Percentiles rank a stretch among this genome's conserved stretches.
These are phyloP conservation scores for Sinonovacula constricta DNA, from an alignment of 1,140 invertebrate genomes.

Conservation along the genomic window DNA sequence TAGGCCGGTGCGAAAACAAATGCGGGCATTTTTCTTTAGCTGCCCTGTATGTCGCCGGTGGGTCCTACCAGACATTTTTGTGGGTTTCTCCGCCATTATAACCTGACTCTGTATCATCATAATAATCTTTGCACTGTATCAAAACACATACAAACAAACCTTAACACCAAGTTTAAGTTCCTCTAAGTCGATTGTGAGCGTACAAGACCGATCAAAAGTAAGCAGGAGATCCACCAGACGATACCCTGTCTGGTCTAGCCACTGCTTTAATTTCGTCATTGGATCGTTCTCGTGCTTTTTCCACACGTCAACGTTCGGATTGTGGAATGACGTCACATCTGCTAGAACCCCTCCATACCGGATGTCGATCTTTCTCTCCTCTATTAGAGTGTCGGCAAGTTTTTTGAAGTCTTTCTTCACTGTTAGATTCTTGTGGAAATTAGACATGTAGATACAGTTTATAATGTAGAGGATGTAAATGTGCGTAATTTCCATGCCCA, in stretches of 20 bases:
- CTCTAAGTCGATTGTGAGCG: slow-evolving; percentile 65
- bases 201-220: slow-evolving; percentile 72
- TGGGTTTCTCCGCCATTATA: too few species aligned
- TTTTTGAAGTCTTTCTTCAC: slow-evolving; percentile 71
- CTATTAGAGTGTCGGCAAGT: slow-evolving; percentile 81
- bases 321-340: slow-evolving; percentile 50
- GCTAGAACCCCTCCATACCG: slow-evolving; percentile 63
- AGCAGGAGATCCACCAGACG: slow-evolving; percentile 74
- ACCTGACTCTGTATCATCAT: too few species aligned
- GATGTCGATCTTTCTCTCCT: slow-evolving; percentile 79
- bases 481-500: too few species aligned
- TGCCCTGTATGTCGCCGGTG: too few species aligned
- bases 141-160: too few species aligned
- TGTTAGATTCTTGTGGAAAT: slow-evolving; percentile 62
- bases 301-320: slow-evolving; percentile 52
- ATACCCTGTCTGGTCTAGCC: slow-evolving; percentile 66
- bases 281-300: slow-evolving; percentile 66
- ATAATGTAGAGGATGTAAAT: too few species aligned
- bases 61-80: too few species aligned
- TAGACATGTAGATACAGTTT: too few species aligned
- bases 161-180: slow-evolving; percentile 70
- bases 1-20: too few species aligned
- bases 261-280: slow-evolving; percentile 73
- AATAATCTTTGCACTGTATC: too few species aligned
- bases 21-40: too few species aligned